A percentile compares a stretch with the other conserved stretches of the same genome.
phyloP scores from a whole-genome alignment of 2,888 invertebrate species.

The Thymelicus sylvestris region DNA sequence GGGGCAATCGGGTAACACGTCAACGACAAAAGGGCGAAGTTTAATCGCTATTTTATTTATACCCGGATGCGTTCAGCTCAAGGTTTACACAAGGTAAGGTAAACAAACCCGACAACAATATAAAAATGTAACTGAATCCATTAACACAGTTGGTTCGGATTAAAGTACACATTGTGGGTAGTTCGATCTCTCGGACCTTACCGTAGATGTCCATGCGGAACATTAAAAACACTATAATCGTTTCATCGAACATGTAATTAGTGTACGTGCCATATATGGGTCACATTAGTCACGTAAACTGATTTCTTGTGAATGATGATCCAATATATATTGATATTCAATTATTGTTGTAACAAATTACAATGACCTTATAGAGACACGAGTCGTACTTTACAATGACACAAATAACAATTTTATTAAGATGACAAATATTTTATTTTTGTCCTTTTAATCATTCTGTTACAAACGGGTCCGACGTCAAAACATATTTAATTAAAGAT shows the following conservation, averaged over 20 bases:
- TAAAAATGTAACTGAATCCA: background rate
- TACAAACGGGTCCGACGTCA: background rate
- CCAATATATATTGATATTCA: constrained; percentile 41
- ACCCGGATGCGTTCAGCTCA: constrained; percentile 24
- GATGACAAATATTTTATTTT: constrained; percentile 39
- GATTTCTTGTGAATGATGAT: constrained; percentile 52
- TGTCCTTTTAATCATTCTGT: constrained; percentile 46
- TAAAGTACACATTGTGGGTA: background rate
- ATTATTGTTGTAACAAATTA: constrained; percentile 51
- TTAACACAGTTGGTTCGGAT: background rate
- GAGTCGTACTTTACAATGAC: constrained; percentile 45
- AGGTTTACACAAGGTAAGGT: constrained; percentile 21
- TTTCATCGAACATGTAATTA: constrained; percentile 19
- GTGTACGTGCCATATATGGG: constrained; percentile 16
- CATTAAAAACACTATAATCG: background rate
- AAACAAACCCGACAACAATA: constrained; percentile 1
- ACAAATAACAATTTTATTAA: constrained; percentile 29
- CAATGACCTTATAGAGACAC: constrained; percentile 53
- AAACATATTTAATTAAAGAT: no score
- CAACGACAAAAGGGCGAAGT: constrained; percentile 38
- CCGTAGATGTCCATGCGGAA: background rate
- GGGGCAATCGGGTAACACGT: constrained; percentile 16
- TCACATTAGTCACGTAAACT: constrained; percentile 21
- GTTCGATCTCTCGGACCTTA: background rate
- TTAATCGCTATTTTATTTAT: constrained; percentile 26